Conservation (phyloP, 2,113 vertebrate genomes). For the Macrotus californicus region DNA sequence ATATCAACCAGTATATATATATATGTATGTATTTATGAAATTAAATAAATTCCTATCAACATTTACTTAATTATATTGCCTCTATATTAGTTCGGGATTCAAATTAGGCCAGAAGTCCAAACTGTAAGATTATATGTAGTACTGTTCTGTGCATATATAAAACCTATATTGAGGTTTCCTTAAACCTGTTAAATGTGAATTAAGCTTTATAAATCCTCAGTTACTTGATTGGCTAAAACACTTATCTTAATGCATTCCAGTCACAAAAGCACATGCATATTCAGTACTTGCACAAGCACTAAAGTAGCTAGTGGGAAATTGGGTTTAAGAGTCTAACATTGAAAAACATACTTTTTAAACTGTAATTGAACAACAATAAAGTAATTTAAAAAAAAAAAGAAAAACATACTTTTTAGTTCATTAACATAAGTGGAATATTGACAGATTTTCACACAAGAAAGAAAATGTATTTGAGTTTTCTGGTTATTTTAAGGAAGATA, state of each 20-base stretch:
- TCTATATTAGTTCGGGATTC: neutral
- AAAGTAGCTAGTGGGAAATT: conserved; percentile 18
- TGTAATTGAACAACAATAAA: too few species aligned
- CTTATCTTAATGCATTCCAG: conserved; percentile 23
- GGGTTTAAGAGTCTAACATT: neutral
- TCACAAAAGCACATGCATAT: conserved; percentile 44
- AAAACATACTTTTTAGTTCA: conserved; percentile 10
- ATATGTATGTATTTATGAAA: neutral
- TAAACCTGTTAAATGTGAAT: conserved; percentile 39
- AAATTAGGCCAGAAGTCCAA: neutral
- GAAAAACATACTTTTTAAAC: conserved; percentile 14
- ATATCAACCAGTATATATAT: neutral
- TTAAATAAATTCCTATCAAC: neutral
- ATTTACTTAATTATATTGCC: neutral
- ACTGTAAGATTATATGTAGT: neutral
- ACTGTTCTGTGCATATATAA: neutral
- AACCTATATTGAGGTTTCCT: neutral
- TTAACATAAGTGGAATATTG: neutral
- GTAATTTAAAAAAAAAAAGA: too few species aligned
- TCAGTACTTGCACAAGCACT: neutral
- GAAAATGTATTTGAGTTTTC: neutral
- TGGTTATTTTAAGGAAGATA: neutral
- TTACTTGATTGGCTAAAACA: conserved; percentile 24
- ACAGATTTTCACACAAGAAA: neutral
- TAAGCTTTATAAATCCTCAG: neutral